A percentile compares a stretch with the other conserved stretches of the same genome.
Conservation (phyloP, 1,140 invertebrate genomes). For the Cydia fagiglandana region DNA sequence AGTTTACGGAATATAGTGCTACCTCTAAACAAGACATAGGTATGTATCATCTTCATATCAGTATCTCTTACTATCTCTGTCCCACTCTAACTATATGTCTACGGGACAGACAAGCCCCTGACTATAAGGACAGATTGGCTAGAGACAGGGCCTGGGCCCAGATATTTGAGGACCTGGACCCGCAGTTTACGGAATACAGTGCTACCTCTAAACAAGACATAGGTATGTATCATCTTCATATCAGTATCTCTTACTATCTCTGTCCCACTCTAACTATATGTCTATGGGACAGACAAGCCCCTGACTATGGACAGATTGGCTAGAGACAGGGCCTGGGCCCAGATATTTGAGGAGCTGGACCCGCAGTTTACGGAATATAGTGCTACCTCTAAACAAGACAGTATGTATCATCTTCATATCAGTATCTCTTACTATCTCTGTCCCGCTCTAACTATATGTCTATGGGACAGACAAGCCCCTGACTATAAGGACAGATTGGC, state of each 20-base stretch:
- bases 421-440: too few relatives aligned
- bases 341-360: constrained; percentile 4
- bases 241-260: too few relatives aligned
- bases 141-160: background rate
- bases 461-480: background rate
- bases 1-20: background rate
- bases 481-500: constrained; percentile 10
- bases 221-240: background rate
- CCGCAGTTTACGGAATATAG: background rate
- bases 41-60: background rate
- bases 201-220: background rate
- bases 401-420: background rate
- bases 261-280: too few relatives aligned
- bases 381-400: background rate
- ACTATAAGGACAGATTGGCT: background rate
- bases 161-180: constrained; percentile 1
- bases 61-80: too few relatives aligned
- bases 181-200: background rate
- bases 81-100: background rate
- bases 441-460: background rate
- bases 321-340: background rate
- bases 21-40: constrained; percentile 1
- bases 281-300: background rate
- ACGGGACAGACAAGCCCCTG: background rate
- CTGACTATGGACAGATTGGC: background rate